Conservation (phyloP, 2,113 vertebrate species). For the Larimichthys crocea region DNA sequence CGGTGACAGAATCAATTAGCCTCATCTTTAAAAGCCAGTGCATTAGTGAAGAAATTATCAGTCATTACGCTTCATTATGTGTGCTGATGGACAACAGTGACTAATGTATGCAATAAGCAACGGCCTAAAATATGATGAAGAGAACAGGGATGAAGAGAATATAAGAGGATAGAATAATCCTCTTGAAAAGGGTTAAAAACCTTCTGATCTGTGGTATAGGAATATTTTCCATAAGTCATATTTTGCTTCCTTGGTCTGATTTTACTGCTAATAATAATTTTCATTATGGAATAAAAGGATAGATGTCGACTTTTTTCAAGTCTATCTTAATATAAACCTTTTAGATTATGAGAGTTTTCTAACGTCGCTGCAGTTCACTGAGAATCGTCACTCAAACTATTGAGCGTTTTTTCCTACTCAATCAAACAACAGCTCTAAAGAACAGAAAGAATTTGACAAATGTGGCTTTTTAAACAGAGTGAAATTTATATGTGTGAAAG, state of each 20-base stretch:
- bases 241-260: background rate
- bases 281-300: background rate
- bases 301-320: background rate
- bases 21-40: slow-evolving; percentile 69
- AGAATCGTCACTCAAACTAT: too few relatives aligned
- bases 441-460: too few relatives aligned
- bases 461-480: too few relatives aligned
- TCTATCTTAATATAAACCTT: background rate
- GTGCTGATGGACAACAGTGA: slow-evolving; percentile 66
- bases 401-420: too few relatives aligned
- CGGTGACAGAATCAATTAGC: slow-evolving; percentile 66
- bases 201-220: background rate
- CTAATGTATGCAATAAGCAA: slow-evolving; percentile 55
- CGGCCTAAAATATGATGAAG: slow-evolving; percentile 17
- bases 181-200: background rate
- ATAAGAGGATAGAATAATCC: background rate
- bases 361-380: too few relatives aligned
- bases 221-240: background rate
- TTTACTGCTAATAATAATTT: background rate
- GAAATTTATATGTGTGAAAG: too few relatives aligned
- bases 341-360: too few relatives aligned
- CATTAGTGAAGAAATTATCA: slow-evolving; percentile 75
- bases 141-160: background rate
- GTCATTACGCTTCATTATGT: slow-evolving; percentile 75
- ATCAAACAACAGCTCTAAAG: too few relatives aligned